Evolutionary conservation across 1,140 invertebrate genomes (phyloP).

Genomic region (Liolophura sinensis): DNA sequence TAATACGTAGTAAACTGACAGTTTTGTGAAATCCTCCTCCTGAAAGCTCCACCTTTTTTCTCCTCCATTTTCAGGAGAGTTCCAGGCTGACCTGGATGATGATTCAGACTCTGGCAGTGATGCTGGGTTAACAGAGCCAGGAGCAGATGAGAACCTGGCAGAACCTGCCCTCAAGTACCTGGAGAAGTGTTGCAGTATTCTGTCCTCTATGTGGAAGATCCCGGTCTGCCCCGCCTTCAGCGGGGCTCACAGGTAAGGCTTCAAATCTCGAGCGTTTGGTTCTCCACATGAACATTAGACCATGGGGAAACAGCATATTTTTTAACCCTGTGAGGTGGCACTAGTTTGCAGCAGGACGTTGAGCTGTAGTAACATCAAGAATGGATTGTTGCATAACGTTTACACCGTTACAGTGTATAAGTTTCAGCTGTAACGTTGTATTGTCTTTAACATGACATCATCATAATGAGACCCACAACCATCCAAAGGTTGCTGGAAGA

Average conservation of each 20-base stretch:
- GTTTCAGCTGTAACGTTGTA: too few species aligned
- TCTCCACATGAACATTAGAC: too few species aligned
- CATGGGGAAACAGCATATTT: too few species aligned
- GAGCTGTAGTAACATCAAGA: too few species aligned
- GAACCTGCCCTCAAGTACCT: constrained; percentile 84
- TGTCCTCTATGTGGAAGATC: constrained; percentile 92
- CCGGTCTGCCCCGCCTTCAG: constrained; percentile 91
- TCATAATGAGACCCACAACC: too few species aligned
- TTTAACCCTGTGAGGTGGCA: too few species aligned
- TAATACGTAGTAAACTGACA: neutral
- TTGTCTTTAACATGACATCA: too few species aligned
- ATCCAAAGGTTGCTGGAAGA: too few species aligned
- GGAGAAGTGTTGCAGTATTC: constrained; percentile 80
- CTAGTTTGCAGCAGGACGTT: too few species aligned
- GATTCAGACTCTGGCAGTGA: constrained; percentile 53
- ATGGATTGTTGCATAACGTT: too few species aligned
- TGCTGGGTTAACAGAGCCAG: constrained; percentile 24
- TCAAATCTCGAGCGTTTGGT: neutral
- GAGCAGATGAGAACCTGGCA: constrained; percentile 68
- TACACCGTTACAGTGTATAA: too few species aligned
- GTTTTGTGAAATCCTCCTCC: neutral
- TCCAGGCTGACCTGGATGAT: constrained; percentile 45
- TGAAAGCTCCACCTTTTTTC: neutral
- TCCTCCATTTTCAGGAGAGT: constrained; percentile 40
- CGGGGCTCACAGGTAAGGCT: constrained; percentile 72